Evolutionary conservation across 2,113 vertebrate species (phyloP).

Genomic region (Cyanoramphus novaezelandiae): DNA sequence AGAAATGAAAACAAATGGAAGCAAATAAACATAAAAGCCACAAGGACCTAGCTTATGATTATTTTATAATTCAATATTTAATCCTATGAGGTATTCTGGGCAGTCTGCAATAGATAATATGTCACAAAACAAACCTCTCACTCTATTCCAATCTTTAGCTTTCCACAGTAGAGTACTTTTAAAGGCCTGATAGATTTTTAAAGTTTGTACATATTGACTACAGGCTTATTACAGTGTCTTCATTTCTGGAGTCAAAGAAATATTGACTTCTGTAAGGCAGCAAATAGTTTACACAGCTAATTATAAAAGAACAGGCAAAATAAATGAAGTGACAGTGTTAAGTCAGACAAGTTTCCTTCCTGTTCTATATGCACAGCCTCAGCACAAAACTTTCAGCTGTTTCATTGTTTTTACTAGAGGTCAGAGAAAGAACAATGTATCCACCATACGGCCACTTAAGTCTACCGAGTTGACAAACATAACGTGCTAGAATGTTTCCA

Average conservation of each 20-base stretch:
- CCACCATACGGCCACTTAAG: not conserved
- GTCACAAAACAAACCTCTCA: not conserved
- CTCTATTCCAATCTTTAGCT: not conserved
- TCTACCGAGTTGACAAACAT: not conserved
- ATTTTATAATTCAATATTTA: slow-evolving; percentile 47
- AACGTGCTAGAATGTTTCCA: not conserved
- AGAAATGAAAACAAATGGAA: slow-evolving; percentile 56
- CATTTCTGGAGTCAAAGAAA: not conserved
- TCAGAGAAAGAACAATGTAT: not conserved
- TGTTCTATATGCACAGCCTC: not conserved
- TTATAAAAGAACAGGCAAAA: not conserved
- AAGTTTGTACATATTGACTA: not conserved
- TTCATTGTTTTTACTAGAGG: not conserved
- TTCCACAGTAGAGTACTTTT: not conserved
- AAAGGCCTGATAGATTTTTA: not conserved
- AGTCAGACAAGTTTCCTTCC: not conserved
- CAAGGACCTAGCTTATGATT: not conserved
- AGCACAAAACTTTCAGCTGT: not conserved
- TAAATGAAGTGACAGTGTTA: not conserved
- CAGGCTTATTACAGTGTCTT: not conserved
- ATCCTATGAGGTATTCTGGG: not conserved
- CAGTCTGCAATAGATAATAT: not conserved
- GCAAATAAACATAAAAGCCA: slow-evolving; percentile 37
- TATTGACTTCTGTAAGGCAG: not conserved
- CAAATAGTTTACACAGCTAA: not conserved